Conservation (phyloP, 2,888 invertebrate species). For the Blera fallax region DNA sequence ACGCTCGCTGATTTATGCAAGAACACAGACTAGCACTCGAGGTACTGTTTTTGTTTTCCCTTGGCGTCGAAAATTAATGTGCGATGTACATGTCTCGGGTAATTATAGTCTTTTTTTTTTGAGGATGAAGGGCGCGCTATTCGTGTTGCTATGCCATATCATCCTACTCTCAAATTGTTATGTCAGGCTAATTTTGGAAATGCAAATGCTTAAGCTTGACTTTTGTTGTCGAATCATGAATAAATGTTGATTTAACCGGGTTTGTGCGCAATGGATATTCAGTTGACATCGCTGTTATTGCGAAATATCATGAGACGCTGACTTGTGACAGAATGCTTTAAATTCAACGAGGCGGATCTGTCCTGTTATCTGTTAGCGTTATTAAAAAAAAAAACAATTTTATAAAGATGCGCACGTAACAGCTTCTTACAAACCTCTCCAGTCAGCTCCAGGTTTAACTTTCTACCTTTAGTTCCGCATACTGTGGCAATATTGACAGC, state of each 20-base stretch:
- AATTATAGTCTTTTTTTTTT: slow-evolving; percentile 34
- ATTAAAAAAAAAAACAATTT: too few species aligned
- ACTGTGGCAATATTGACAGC: too few species aligned
- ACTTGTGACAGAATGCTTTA: neutral
- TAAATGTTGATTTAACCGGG: slow-evolving; percentile 37
- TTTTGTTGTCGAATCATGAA: neutral
- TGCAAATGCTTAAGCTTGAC: slow-evolving; percentile 40
- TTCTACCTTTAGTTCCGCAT: too few species aligned
- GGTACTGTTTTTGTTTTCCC: slow-evolving; percentile 7
- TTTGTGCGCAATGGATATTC: slow-evolving; percentile 9
- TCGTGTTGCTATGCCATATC: slow-evolving; percentile 9
- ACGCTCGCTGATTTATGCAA: slow-evolving; percentile 47
- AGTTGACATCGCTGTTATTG: neutral
- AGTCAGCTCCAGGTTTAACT: too few species aligned
- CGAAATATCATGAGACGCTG: neutral
- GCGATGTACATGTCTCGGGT: slow-evolving; percentile 28
- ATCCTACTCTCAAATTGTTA: slow-evolving; percentile 9
- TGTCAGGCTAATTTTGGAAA: slow-evolving; percentile 44
- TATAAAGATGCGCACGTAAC: too few species aligned
- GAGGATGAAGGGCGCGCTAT: slow-evolving; percentile 11
- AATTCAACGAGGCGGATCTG: too few species aligned
- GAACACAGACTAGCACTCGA: slow-evolving; percentile 33
- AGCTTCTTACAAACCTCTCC: too few species aligned
- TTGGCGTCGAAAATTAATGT: slow-evolving; percentile 5
- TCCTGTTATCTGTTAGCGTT: too few species aligned